Conservation (phyloP, 2,113 vertebrate species). For the Syngnathus scovelli region DNA sequence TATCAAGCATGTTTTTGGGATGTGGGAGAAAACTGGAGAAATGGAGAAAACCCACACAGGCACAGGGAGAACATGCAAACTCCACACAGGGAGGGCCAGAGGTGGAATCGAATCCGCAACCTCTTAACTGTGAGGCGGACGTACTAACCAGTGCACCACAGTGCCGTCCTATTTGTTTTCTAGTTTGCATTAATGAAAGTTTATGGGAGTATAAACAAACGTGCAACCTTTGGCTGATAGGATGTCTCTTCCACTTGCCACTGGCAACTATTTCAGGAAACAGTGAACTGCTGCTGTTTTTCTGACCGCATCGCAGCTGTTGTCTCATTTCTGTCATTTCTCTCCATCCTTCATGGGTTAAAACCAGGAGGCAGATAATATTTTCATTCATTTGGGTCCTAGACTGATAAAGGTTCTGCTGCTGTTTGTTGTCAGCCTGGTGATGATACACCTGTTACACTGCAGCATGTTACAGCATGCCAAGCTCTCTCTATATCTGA, state of each 20-base stretch:
- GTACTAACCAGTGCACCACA: too few relatives aligned
- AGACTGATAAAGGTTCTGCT: slow-evolving; percentile 26
- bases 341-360: slow-evolving; percentile 1
- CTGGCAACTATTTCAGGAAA: slow-evolving; percentile 49
- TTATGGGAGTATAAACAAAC: slow-evolving; percentile 18
- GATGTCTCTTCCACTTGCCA: slow-evolving; percentile 34
- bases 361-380: slow-evolving; percentile 25
- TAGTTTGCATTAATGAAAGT: slow-evolving; percentile 22
- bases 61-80: too few relatives aligned
- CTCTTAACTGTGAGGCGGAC: too few relatives aligned
- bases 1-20: too few relatives aligned
- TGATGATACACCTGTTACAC: slow-evolving; percentile 48
- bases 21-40: too few relatives aligned
- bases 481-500: slow-evolving; percentile 45
- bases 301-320: slow-evolving; percentile 31
- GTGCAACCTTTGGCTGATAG: slow-evolving; percentile 13
- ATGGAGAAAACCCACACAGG: too few relatives aligned
- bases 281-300: slow-evolving; percentile 29
- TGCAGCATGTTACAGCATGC: slow-evolving; percentile 70
- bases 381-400: slow-evolving; percentile 37
- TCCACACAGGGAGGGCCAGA: too few relatives aligned
- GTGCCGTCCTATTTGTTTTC: too few relatives aligned
- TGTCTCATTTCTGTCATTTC: slow-evolving; percentile 33
- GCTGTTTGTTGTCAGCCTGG: slow-evolving; percentile 47
- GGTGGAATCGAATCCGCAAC: too few relatives aligned